Evolutionary conservation across 1,140 invertebrate species (phyloP).

Genomic region (Mamestra configurata): DNA sequence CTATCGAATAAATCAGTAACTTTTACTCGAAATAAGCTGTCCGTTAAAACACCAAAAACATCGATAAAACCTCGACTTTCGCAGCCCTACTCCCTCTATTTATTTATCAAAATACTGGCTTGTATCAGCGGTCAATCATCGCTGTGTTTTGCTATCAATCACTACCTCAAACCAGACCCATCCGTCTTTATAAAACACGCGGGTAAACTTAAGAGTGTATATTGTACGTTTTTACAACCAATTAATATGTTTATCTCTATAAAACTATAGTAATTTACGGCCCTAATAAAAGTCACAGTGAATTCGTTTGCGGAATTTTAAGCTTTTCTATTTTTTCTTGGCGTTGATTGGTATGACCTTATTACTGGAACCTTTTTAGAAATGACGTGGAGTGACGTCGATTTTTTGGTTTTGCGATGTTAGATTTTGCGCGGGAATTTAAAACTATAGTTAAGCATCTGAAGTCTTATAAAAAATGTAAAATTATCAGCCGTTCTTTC

Average conservation of each 20-base stretch:
- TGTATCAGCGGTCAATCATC: conserved; percentile 85
- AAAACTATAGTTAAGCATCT: too few relatives aligned
- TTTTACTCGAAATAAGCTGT: too few relatives aligned
- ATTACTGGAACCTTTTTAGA: background rate
- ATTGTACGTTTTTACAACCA: conserved; percentile 81
- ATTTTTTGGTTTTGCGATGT: too few relatives aligned
- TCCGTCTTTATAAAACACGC: conserved; percentile 82
- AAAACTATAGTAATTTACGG: conserved; percentile 76
- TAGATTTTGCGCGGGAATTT: too few relatives aligned
- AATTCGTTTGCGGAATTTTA: conserved; percentile 42
- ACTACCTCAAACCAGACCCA: conserved; percentile 72
- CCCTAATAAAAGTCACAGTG: conserved; percentile 70
- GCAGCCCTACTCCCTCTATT: conserved; percentile 72
- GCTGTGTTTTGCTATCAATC: conserved; percentile 82
- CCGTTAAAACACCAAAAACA: conserved; percentile 10
- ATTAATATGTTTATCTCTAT: conserved; percentile 81
- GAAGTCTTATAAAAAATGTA: too few relatives aligned
- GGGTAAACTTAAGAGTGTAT: conserved; percentile 76
- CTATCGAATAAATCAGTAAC: too few relatives aligned
- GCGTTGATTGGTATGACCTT: conserved; percentile 34
- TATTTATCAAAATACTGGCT: conserved; percentile 85
- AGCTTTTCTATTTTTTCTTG: conserved; percentile 40
- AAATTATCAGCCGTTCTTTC: too few relatives aligned
- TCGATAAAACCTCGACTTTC: conserved; percentile 24
- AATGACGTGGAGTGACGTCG: background rate